These are phyloP conservation scores for Sebastes steindachneri DNA, from an alignment of 2,797 vertebrate genomes.

Conservation along the genomic window DNA sequence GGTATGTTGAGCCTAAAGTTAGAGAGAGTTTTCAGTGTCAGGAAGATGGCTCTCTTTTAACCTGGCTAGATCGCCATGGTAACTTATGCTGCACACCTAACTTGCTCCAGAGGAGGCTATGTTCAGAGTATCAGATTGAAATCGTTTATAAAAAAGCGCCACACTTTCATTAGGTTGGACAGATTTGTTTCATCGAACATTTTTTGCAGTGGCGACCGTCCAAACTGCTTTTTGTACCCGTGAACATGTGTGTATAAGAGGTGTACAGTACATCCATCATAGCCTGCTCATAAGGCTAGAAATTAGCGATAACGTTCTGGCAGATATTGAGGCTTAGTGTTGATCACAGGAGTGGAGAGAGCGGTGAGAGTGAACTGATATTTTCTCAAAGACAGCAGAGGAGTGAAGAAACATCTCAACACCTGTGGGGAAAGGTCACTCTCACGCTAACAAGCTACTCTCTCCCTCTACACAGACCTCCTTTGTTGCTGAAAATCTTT, in stretches of 20 bases:
- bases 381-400: constrained; percentile 47
- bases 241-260: neutral
- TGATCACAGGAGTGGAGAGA: constrained; percentile 50
- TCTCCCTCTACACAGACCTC: constrained; percentile 30
- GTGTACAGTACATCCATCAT: constrained; percentile 71
- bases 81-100: neutral
- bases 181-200: neutral
- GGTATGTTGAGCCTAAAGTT: neutral
- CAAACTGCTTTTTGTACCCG: neutral
- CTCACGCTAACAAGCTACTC: constrained; percentile 24
- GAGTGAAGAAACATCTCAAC: constrained; percentile 55
- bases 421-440: constrained; percentile 72
- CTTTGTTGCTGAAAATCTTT: constrained; percentile 23
- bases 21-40: neutral
- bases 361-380: constrained; percentile 42
- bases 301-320: constrained; percentile 60
- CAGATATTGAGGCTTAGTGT: constrained; percentile 47
- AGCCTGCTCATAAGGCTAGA: constrained; percentile 72
- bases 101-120: neutral
- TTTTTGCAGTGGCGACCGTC: neutral
- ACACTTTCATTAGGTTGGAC: neutral
- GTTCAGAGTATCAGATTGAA: neutral
- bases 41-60: neutral
- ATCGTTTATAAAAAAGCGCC: neutral
- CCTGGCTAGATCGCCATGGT: neutral